Base-by-base conservation (phyloP, 2,113 vertebrate genomes). In the Tragulus kanchil region DNA sequence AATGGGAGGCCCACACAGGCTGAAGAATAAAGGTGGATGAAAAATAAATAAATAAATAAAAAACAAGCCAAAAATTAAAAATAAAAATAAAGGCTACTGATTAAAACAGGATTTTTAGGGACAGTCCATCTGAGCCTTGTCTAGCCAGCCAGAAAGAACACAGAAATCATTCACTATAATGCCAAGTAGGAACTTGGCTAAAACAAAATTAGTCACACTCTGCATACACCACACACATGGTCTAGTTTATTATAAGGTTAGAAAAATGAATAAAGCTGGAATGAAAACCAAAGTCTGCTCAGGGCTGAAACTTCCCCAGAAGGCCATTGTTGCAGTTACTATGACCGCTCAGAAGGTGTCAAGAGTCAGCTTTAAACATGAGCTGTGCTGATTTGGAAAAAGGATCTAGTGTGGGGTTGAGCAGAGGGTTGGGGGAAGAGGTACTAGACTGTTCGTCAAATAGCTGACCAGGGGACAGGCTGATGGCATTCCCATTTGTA, bases 261-360 rank as follows among this genome's bases (percentile, higher is more conserved):
- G 56, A 86, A 45, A 95, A 88, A 88, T 91, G 81, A 95, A 73
- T 81, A 93, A 97, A 94, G 71, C 45, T 85, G 36, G 45, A 85
- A 81, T 56, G 87, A 85, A 94, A 85, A 73, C 36, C 58, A 67
- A 93, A 96, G 52, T 81, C 89, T 85, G 62, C n/a, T 94, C 77
- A 71, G 90, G 36, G 36, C 42, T 95, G 28, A 59, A 93, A 62
- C 73, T 79, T 69, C 64, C 82, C 85, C 82, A 90, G 42, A 26
- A 94, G 77, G 10, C 77, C 93, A 95, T 0, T 89, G 77, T 82
- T 91, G 82, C 65, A 77, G 88, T 79, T 90, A 87, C 28, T 56
- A 1, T 48, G 4, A n/a, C n/a, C 12, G 3, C 31, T 92, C 81
- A 87, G 36, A 67, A 90, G 77, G 59, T 48, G 31, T 52, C 83